These are phyloP conservation scores for Epinephelus awoara DNA, from an alignment of 2,797 vertebrate species.

Conservation along the genomic window DNA sequence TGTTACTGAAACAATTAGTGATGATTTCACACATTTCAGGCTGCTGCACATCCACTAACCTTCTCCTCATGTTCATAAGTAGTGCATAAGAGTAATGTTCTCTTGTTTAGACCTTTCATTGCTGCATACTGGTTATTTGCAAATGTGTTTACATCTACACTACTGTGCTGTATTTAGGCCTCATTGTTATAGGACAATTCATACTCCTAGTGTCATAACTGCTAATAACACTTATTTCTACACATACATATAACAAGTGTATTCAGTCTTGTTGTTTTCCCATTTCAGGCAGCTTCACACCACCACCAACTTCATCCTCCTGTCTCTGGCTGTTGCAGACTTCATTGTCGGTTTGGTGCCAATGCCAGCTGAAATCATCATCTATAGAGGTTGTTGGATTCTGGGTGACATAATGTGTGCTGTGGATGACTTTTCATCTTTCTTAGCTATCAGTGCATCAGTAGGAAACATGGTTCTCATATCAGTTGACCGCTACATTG, in stretches of 20 bases:
- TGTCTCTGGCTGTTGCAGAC: conserved; percentile 32
- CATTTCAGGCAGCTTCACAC: conserved; percentile 32
- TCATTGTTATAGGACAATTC: not conserved
- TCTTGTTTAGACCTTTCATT: no score
- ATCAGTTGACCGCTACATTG: conserved; percentile 8
- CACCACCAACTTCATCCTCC: conserved; percentile 27
- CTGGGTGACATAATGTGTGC: not conserved
- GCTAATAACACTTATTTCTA: not conserved
- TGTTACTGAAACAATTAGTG: no score
- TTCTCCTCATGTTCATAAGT: no score
- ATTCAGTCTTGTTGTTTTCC: not conserved
- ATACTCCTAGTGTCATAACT: no score
- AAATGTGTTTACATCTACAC: not conserved
- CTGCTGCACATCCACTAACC: no score
- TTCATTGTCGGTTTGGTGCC: conserved; percentile 19
- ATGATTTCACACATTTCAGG: no score
- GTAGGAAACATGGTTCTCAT: conserved; percentile 3
- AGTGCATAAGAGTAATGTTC: no score
- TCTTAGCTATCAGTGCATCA: not conserved
- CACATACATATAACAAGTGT: not conserved
- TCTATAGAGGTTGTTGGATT: conserved; percentile 19
- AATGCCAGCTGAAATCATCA: conserved; percentile 18
- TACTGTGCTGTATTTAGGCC: not conserved
- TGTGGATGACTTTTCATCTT: not conserved
- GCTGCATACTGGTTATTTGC: no score